Base-by-base conservation (phyloP, 2,797 vertebrate genomes). In the Pangasius sanitwongsei region DNA sequence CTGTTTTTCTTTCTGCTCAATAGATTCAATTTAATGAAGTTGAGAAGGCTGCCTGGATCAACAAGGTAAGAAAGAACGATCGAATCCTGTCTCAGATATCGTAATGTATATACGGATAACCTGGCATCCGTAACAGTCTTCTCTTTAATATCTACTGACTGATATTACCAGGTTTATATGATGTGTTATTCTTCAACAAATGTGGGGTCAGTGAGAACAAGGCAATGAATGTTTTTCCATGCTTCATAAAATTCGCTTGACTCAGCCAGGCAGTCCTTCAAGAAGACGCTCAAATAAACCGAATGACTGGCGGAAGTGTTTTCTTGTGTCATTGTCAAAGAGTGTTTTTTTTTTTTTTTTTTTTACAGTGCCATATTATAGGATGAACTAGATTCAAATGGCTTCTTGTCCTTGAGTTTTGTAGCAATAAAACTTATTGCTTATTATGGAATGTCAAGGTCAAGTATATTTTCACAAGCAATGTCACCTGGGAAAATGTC, bases 21-120 rank as follows among this genome's bases (percentile, higher is more conserved):
- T 92, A 99, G 98, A 96, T 99, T 89, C 92, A 98, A 13, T 99
- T 99, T 87, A 95, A 96, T 2, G 98, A 99, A 20, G 96, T 97
- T 69, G 98, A 99, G 92, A 97, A 98, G 75, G 98, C 96, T 12
- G 95, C 97, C 61, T 99, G 98, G 98, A 91, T 99, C 61, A 99
- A 99, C 93, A 99, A 99, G 98, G 98, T 97, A 95, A 95, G 20
- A 53, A 50, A 48, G 7, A 28, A 83, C 70, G 9, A 75, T 82
- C 2, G 4, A 18, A n/a, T 61, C 20, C 20, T 34, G 0, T 11
- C 18, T 25, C 2, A 12, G 53, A 11, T 59, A 12, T 12, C n/a
- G 25, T 18, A n/a, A 57, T 80, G 16, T 34, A 57, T 1, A 6
- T 44, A 3, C 7, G 0, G 1, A 55, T 34, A 7, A 9, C 16